Conservation (phyloP, 2,113 vertebrate genomes). For the Thymallus thymallus region DNA sequence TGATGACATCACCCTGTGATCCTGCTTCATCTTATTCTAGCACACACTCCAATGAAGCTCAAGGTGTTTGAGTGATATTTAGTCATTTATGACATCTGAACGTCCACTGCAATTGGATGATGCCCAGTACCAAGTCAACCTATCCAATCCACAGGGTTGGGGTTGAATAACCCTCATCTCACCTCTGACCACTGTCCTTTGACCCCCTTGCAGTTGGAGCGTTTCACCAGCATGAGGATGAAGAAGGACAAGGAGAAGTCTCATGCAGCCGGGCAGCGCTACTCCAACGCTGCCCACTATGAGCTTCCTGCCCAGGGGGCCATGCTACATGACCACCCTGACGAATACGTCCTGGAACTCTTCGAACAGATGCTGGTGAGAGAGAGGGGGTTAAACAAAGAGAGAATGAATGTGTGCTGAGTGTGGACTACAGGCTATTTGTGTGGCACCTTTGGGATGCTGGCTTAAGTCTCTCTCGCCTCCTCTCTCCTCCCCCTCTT, state of each 20-base stretch:
- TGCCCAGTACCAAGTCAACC: no score
- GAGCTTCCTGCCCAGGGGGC: constrained; percentile 69
- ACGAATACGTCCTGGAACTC: constrained; percentile 82
- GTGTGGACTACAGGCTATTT: background rate
- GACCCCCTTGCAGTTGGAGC: constrained; percentile 77
- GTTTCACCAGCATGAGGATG: constrained; percentile 89
- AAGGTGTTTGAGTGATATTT: no score
- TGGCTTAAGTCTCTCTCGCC: background rate
- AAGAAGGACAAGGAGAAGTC: constrained; percentile 90
- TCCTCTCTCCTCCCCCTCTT: no score
- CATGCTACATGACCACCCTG: constrained; percentile 74
- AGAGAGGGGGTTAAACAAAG: constrained; percentile 5
- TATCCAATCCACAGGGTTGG: no score
- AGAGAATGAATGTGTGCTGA: background rate
- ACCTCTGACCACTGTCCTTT: constrained; percentile 16
- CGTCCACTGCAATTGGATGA: no score
- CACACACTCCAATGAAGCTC: no score
- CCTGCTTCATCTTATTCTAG: no score
- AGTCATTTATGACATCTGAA: no score
- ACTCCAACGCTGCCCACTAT: constrained; percentile 77
- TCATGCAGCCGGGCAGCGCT: constrained; percentile 65
- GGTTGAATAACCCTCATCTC: no score
- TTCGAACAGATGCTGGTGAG: constrained; percentile 95
- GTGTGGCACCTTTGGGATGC: background rate
- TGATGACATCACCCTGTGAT: no score